Evolutionary conservation across 1,140 invertebrate species (phyloP), one percentile per base, ranked within the genome.

Genomic region (Rhysida immarginata): DNA sequence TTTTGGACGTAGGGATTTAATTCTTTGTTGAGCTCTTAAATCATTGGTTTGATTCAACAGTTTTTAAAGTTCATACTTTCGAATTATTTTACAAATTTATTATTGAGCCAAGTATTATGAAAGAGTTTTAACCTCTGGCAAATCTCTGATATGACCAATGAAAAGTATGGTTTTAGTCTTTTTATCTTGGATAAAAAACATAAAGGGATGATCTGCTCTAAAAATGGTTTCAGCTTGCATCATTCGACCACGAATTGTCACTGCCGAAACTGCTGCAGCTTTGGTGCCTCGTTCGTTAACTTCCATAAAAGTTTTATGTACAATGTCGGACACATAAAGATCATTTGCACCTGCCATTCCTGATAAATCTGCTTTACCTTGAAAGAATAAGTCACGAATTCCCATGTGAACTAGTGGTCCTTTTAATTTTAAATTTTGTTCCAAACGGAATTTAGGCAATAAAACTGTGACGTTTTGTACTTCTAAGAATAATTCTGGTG

Each of bases 221-320:
- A 89, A 80, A 11, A 58, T 54, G 8, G 55, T 42, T 26, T 57
- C 50, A 11, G 44, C 25, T 14, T 0, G 3, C 20, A 62, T 60
- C 26, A 54, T 50, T 11, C 55, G 44, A 3, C 55, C 55, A 2
- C 23, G 49, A 27, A 56, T 56, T 23, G 41, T 42, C 1, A 79
- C 71, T 0, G 71, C 82, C 57, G 87, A 88, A 5, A 82, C 81
- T 0, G 81, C 85, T 5, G 79, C 73, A 13, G 85, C 85, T 25
- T 80, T 75, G 13, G 82, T 87, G 23, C 87, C 87, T 63, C 85
- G 76, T 69, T 91, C 87, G 56, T 83, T 82, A 0, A 91, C 82
- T 63, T 87, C 81, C 62, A 92, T 84, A 61, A 79, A 80, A n/a
- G 85, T 82, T 64, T 85, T 84, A 63, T 90, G 87, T 14, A 87